These are phyloP conservation scores for Ptiloglossa arizonensis DNA, from an alignment of 1,140 invertebrate genomes.

Conservation along the genomic window DNA sequence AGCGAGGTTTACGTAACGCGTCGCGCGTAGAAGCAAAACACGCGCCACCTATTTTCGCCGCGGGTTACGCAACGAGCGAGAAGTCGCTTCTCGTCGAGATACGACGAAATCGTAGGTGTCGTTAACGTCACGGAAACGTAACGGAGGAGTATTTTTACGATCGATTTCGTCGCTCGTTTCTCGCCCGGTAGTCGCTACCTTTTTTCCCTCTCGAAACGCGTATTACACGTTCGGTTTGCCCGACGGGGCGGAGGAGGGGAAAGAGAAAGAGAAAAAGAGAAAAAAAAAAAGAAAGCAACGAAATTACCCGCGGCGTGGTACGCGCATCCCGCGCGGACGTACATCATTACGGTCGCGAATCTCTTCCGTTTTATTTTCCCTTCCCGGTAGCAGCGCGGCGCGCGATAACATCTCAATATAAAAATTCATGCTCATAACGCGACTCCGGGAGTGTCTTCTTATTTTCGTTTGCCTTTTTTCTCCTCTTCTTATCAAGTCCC, in stretches of 20 bases:
- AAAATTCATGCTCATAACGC: constrained; percentile 78
- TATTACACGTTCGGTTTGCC: background rate
- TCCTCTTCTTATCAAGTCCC: constrained; percentile 75
- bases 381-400: constrained; percentile 41
- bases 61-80: background rate
- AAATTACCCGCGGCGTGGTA: constrained; percentile 19
- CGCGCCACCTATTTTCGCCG: background rate
- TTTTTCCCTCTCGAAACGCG: no score
- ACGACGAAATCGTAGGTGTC: background rate
- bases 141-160: background rate
- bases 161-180: constrained; percentile 19
- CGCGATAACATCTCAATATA: constrained; percentile 79
- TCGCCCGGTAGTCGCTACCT: background rate
- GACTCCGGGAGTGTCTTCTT: constrained; percentile 67
- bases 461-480: constrained; percentile 63
- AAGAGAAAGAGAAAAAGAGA: no score
- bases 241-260: background rate
- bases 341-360: constrained; percentile 55
- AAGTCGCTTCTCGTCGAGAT: background rate
- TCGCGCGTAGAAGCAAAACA: background rate
- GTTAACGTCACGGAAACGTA: background rate
- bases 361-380: constrained; percentile 55
- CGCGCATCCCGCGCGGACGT: constrained; percentile 33
- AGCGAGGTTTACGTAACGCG: background rate
- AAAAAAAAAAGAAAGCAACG: background rate